Conservation (phyloP, 2,888 invertebrate genomes). For the Hypsopygia costalis region DNA sequence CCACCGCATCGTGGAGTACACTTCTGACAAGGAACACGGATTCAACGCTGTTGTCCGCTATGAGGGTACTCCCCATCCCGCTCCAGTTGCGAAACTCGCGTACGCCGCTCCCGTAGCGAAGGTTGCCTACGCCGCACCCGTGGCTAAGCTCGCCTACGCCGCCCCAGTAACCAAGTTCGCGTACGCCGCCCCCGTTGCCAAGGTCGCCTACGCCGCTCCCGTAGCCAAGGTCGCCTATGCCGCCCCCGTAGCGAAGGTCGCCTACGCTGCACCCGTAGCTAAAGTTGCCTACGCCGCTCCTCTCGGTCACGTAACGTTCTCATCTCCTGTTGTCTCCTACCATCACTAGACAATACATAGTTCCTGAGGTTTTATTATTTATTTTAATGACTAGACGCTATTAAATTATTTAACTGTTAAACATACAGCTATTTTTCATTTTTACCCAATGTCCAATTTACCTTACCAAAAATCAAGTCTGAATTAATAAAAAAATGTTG, state of each 20-base stretch:
- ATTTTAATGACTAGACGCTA: conserved; percentile 26
- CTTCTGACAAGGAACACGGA: conserved; percentile 49
- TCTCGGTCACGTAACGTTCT: conserved; percentile 50
- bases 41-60: conserved; percentile 39
- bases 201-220: conserved; percentile 30
- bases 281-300: conserved; percentile 28
- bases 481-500: too few species aligned
- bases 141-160: conserved; percentile 27
- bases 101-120: conserved; percentile 28
- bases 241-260: conserved; percentile 26
- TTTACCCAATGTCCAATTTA: too few species aligned
- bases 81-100: conserved; percentile 27
- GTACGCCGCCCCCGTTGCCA: conserved; percentile 38
- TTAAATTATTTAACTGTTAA: conserved; percentile 21
- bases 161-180: conserved; percentile 28
- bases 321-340: conserved; percentile 61
- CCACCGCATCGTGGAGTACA: conserved; percentile 73
- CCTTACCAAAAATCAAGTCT: too few species aligned
- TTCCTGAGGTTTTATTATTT: conserved; percentile 24
- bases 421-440: background rate
- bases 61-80: conserved; percentile 31
- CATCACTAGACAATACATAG: conserved; percentile 43
- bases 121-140: conserved; percentile 28
- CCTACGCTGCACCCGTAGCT: conserved; percentile 28
- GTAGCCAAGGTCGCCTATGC: conserved; percentile 34